Evolutionary conservation across 23 tunicate species (phyloP).

Genomic region (Oikopleura dioica): DNA sequence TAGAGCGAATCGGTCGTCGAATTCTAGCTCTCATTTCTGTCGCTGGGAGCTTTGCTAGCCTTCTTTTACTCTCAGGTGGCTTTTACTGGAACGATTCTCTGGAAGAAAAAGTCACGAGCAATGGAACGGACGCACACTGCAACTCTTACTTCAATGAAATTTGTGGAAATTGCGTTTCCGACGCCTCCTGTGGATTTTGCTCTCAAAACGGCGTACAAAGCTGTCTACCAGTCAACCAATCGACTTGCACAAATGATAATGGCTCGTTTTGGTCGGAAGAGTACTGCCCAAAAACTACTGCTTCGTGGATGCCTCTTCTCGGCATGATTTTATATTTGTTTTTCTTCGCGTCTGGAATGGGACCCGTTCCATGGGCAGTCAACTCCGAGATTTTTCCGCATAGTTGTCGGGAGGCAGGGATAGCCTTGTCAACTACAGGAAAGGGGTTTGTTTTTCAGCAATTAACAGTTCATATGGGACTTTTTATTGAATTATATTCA

Average conservation of each 20-base stretch:
- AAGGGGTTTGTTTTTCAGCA: no score
- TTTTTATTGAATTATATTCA: no score
- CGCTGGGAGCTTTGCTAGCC: conserved; percentile 18
- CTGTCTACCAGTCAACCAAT: background rate
- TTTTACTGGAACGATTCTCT: background rate
- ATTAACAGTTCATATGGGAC: no score
- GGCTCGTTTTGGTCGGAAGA: conserved; percentile 38
- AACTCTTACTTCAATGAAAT: background rate
- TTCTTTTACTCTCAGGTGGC: background rate
- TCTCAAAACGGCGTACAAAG: background rate
- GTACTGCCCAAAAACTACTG: conserved; percentile 53
- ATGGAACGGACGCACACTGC: background rate
- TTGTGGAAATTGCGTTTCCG: background rate
- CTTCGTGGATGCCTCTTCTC: conserved; percentile 64
- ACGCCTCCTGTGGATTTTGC: background rate
- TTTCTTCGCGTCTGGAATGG: conserved; percentile 83
- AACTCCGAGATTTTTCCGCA: conserved; percentile 36
- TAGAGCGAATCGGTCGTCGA: conserved; percentile 64
- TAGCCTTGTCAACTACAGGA: background rate
- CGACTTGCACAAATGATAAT: background rate
- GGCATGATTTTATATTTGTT: conserved; percentile 71
- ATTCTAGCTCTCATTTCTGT: conserved; percentile 31
- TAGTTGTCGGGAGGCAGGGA: background rate
- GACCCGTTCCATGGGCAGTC: conserved; percentile 92
- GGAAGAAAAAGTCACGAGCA: background rate